Conservation (phyloP, 1,140 invertebrate species). For the Lithobius niger region DNA sequence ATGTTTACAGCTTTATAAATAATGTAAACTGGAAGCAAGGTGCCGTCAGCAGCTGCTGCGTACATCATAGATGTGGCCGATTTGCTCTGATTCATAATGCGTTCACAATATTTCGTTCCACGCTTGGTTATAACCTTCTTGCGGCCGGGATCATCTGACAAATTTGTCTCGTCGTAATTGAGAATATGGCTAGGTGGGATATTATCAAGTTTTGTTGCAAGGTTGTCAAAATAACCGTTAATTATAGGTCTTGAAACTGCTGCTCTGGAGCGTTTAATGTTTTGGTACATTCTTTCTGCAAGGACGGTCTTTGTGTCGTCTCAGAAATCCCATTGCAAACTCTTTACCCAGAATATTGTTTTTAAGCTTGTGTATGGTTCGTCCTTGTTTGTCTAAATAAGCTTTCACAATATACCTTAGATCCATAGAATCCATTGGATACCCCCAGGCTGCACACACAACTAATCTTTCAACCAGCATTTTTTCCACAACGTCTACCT, state of each 20-base stretch:
- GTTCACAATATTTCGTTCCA: constrained; percentile 27
- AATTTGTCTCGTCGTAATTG: constrained; percentile 30
- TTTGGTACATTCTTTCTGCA: constrained; percentile 2
- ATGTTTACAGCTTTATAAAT: constrained; percentile 23
- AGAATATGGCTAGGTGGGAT: constrained; percentile 26
- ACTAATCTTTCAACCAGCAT: not conserved
- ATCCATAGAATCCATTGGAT: not conserved
- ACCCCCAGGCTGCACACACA: not conserved
- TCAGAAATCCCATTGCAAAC: not conserved
- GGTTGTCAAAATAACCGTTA: constrained; percentile 23
- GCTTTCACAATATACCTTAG: not conserved
- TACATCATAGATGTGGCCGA: constrained; percentile 25
- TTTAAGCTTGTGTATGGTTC: not conserved
- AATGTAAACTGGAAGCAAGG: constrained; percentile 17
- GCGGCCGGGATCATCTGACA: constrained; percentile 23
- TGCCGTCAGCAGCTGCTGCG: constrained; percentile 21
- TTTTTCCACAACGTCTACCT: not conserved
- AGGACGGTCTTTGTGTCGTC: constrained; percentile 5
- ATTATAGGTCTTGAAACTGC: not conserved
- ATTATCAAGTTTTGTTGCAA: constrained; percentile 21
- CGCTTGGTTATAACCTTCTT: constrained; percentile 21
- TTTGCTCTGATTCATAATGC: constrained; percentile 24
- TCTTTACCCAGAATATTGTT: constrained; percentile 3
- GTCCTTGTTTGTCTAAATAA: not conserved
- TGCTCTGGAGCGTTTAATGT: constrained; percentile 11